Base-by-base conservation (phyloP, 2,797 vertebrate species). In the Lepilemur ruficaudatus region DNA sequence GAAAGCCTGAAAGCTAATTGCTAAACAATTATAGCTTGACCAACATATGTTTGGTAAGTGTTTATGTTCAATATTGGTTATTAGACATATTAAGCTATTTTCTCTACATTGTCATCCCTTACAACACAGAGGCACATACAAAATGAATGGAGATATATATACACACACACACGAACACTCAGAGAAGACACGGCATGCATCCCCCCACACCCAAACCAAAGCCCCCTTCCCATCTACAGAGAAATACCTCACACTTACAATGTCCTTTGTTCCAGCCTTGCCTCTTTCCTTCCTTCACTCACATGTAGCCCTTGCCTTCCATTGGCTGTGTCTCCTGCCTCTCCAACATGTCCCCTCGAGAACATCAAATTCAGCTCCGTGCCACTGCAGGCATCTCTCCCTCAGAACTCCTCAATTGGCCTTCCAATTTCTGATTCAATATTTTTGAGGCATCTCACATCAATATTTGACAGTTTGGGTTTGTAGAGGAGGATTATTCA, bases 11-110 rank as follows among this genome's bases (percentile, higher is more conserved):
- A 63, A 70, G 1, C 23, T 91, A 63, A 50, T n/a, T 91, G 30
- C 57, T 95, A 85, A 69, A 89, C 81, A n/a, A 46, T 32, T 85
- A 2, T 79, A 76, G 14, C 70, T 61, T 83, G 11, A 43, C 11
- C 10, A 72, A 9, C 12, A 43, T 73, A 55, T 89, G 7, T 76
- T 89, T 78, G 5, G 25, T 87, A 22, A 50, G 13, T 69, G 23
- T 82, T 90, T 91, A 17, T 89, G 22, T 38, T 85, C 38, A 72
- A 43, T 18, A 38, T 48, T 57, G 28, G 82, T 86, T 4, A 22
- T 32, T 79, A 83, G 14, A 63, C n/a, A 57, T 32, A 57, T 43
- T 5, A 82, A 28, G 80, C 7, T 20, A 0, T 46, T 81, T 9
- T 65, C 4, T 93, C 1, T 4, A 1, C 84, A 52, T 73, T 94